Evolutionary conservation across 1,140 invertebrate genomes (phyloP).

Genomic region (Melitaea cinxia): DNA sequence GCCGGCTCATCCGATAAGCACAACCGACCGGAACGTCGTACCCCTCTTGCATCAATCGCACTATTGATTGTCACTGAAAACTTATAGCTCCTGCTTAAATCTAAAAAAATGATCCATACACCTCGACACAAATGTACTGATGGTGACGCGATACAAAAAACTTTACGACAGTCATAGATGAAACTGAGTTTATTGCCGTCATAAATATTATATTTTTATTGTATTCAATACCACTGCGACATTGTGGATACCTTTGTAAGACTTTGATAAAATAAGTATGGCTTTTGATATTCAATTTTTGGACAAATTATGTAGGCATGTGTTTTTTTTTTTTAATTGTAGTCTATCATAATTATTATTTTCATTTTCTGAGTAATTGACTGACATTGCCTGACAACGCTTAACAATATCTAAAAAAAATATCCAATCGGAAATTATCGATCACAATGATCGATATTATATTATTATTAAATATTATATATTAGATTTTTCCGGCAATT

Average conservation of each 20-base stretch:
- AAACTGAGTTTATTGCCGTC: slow-evolving; percentile 37
- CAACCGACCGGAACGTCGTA: slow-evolving; percentile 71
- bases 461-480: no score
- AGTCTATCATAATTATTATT: no score
- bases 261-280: neutral
- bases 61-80: slow-evolving; percentile 66
- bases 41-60: slow-evolving; percentile 66
- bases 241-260: neutral
- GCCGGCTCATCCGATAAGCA: slow-evolving; percentile 66
- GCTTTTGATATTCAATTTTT: neutral
- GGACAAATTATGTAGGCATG: no score
- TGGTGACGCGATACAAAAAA: slow-evolving; percentile 30
- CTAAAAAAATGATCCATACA: slow-evolving; percentile 38
- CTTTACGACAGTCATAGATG: slow-evolving; percentile 33
- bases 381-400: no score
- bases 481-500: no score
- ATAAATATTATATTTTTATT: slow-evolving; percentile 37
- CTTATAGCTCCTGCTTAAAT: slow-evolving; percentile 46
- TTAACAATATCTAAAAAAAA: no score
- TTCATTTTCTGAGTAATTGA: no score
- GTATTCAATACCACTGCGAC: slow-evolving; percentile 26
- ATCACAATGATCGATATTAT: no score
- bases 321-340: no score
- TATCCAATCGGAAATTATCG: no score
- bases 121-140: slow-evolving; percentile 15